phyloP scores from a whole-genome alignment of 2,797 vertebrate genomes.

The Sebastes nivosus region DNA sequence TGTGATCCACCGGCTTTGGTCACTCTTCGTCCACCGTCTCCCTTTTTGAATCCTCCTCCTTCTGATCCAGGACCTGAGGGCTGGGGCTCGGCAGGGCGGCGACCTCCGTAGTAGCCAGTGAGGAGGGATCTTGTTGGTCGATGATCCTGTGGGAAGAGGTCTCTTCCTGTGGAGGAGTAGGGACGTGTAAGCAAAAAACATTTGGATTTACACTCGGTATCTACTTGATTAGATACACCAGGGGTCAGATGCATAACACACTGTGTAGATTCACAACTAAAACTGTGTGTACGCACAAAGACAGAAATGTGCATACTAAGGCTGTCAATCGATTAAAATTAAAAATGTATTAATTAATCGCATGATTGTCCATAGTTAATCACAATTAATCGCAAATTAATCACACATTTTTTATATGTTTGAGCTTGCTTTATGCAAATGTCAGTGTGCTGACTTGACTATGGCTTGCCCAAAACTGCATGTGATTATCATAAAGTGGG shows the following conservation, averaged over 20 bases:
- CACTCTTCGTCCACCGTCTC: constrained; percentile 84
- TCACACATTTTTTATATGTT: too few species aligned
- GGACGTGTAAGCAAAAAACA: neutral
- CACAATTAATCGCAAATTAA: too few species aligned
- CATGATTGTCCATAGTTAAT: too few species aligned
- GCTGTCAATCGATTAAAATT: too few species aligned
- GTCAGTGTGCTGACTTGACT: too few species aligned
- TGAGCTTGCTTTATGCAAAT: too few species aligned
- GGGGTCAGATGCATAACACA: neutral
- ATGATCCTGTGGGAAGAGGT: constrained; percentile 75
- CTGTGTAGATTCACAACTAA: too few species aligned
- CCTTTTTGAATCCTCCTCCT: constrained; percentile 81
- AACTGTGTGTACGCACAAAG: neutral
- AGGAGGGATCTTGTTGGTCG: constrained; percentile 77
- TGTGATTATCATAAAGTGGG: too few species aligned
- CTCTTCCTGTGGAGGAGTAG: constrained; percentile 74
- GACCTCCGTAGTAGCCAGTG: constrained; percentile 69
- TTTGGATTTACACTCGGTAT: neutral
- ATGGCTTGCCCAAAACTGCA: too few species aligned
- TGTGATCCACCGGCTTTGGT: constrained; percentile 53
- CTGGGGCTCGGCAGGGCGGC: constrained; percentile 74
- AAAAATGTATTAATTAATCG: too few species aligned
- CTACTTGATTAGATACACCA: neutral
- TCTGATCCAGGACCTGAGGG: constrained; percentile 76
- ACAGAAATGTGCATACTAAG: neutral